Conservation (phyloP, 2,797 vertebrate species). For the Thunnus albacares region DNA sequence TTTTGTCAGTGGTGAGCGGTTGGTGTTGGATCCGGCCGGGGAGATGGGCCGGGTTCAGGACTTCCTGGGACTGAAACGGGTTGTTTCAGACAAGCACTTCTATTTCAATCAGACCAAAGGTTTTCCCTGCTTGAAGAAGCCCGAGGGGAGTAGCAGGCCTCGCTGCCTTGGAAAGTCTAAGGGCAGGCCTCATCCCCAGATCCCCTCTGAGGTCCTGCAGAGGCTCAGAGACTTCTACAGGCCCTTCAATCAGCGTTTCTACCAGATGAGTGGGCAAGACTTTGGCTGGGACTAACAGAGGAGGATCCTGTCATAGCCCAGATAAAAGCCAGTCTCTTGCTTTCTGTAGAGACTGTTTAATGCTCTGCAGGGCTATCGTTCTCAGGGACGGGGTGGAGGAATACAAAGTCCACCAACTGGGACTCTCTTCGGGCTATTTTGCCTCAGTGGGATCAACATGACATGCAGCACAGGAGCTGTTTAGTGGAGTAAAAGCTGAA, state of each 20-base stretch:
- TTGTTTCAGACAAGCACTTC: slow-evolving; percentile 94
- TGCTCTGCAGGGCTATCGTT: slow-evolving; percentile 41
- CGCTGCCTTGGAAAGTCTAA: slow-evolving; percentile 96
- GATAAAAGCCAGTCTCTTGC: slow-evolving; percentile 11
- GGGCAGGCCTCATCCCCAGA: slow-evolving; percentile 92
- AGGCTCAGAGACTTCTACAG: slow-evolving; percentile 93
- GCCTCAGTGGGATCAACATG: slow-evolving; percentile 47
- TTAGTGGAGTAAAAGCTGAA: slow-evolving; percentile 19
- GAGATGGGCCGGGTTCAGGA: slow-evolving; percentile 96
- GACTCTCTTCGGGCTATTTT: slow-evolving; percentile 12
- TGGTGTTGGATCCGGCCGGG: slow-evolving; percentile 92
- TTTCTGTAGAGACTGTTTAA: slow-evolving; percentile 30
- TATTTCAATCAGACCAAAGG: slow-evolving; percentile 97
- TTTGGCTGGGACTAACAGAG: slow-evolving; percentile 93
- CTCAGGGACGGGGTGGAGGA: slow-evolving; percentile 68
- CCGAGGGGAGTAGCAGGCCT: slow-evolving; percentile 89
- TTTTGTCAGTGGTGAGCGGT: slow-evolving; percentile 94
- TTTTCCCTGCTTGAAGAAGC: slow-evolving; percentile 96
- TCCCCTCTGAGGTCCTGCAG: slow-evolving; percentile 87
- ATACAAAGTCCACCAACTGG: slow-evolving; percentile 31
- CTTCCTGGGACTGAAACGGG: slow-evolving; percentile 92
- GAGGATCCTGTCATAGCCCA: neutral
- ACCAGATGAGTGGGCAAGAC: slow-evolving; percentile 95
- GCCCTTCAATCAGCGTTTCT: slow-evolving; percentile 95
- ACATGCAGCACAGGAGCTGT: slow-evolving; percentile 58